Conservation (phyloP, 2,113 vertebrate genomes). For the Struthidea cinerea region DNA sequence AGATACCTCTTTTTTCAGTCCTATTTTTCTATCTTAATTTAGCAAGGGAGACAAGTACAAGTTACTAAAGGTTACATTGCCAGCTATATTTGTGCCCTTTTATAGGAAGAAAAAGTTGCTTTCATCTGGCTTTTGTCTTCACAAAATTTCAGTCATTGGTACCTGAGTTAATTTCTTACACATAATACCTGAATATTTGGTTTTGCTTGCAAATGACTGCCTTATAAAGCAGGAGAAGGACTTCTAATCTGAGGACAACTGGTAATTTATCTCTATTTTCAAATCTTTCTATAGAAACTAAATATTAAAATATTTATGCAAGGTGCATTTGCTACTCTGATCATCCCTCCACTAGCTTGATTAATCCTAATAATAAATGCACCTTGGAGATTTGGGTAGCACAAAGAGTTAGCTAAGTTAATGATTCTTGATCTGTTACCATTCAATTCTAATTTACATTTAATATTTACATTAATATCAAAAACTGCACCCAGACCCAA, state of each 20-base stretch:
- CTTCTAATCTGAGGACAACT: background rate
- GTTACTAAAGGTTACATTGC: background rate
- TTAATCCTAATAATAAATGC: background rate
- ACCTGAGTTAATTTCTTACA: background rate
- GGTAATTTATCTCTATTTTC: background rate
- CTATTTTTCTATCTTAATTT: background rate
- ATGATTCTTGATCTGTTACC: background rate
- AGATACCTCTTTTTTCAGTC: background rate
- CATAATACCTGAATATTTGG: background rate
- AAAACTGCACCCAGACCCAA: fast-evolving
- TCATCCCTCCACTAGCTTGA: background rate
- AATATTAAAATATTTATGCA: background rate
- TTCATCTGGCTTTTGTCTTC: background rate
- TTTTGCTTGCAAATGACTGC: background rate
- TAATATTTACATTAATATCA: background rate
- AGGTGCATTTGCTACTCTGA: background rate
- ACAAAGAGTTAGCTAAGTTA: background rate
- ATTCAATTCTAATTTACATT: background rate
- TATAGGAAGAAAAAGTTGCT: background rate
- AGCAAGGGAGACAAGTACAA: background rate
- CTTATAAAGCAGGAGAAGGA: background rate
- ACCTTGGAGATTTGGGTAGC: background rate
- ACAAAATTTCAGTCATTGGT: background rate
- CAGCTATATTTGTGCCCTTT: background rate
- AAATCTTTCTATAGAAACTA: background rate